Base-by-base conservation (phyloP, 2,113 vertebrate genomes). In the Cyprinodon tularosa region DNA sequence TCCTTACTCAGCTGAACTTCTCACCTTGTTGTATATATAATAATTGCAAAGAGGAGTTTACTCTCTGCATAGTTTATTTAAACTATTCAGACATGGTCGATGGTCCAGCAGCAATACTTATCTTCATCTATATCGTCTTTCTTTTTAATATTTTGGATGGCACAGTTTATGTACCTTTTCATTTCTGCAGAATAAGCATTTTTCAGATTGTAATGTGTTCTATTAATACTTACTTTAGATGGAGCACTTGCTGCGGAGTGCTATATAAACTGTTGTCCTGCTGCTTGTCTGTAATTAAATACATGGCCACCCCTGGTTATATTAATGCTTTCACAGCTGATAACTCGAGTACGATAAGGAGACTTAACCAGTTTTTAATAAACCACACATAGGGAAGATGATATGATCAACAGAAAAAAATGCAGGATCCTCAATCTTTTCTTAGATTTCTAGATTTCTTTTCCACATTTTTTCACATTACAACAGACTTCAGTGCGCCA, bases 1-100 rank as follows among this genome's bases (percentile, higher is more conserved):
- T 86, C 86, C 78, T 39, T 79, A 44, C 37, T 86, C 38, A 10
- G 73, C 74, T 84, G 76, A 88, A 82, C 80, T 59, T 63, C 67
- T 76, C 78, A 78, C 66, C 76, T 85, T 71, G 68, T 70, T 78
- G 69, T 80, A 77, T 79, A 80, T 68, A 76, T 29, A 65, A 72
- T 78, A 39, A 87, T 59, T 64, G 75, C 78, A 78, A 22, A 22
- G 60, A 62, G 76, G 72, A 78, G 68, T 75, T 72, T 71, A 40
- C 38, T 11, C n/a, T n/a, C 59, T 17, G 15, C 69, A 70, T 63
- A 48, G 71, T 57, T 77, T 80, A 77, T 84, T 68, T 47, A 42
- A 68, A 36, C 66, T 50, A 81, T 70, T 78, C 44, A 80, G 59
- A 81, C 68, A 15, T 77, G 71, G 40, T 74, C 36, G 78, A 82